phyloP scores from a whole-genome alignment of 2,888 invertebrate species.

The Anoplius nigerrimus region DNA sequence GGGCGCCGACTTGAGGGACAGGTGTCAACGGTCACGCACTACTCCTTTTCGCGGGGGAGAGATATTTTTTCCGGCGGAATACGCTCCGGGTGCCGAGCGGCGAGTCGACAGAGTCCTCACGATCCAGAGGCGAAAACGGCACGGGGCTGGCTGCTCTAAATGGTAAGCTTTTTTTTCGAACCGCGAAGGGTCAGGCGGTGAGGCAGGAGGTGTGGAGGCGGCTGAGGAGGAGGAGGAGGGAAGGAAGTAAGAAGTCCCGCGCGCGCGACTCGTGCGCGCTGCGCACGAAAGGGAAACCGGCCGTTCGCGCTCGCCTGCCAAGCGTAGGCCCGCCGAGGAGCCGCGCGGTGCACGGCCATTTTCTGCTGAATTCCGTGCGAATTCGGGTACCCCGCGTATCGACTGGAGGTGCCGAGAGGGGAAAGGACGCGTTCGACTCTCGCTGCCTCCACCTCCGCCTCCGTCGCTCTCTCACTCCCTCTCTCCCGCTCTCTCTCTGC shows the following conservation, averaged over 20 bases:
- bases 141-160: slow-evolving; percentile 48
- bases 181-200: no score
- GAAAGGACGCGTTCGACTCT: slow-evolving; percentile 47
- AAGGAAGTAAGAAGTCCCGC: no score
- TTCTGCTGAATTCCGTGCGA: slow-evolving; percentile 69
- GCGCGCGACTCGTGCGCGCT: no score
- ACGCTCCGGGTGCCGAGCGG: slow-evolving; percentile 23
- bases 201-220: no score
- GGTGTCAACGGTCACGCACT: slow-evolving; percentile 71
- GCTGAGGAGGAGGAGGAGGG: no score
- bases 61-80: slow-evolving; percentile 52
- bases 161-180: slow-evolving; percentile 64
- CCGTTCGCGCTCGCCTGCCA: slow-evolving; percentile 19
- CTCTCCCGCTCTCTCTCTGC: slow-evolving; percentile 11
- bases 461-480: no score
- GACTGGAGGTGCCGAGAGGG: slow-evolving; percentile 63
- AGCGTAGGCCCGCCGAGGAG: slow-evolving; percentile 34
- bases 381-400: slow-evolving; percentile 68
- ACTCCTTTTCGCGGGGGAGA: slow-evolving; percentile 57
- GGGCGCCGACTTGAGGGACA: slow-evolving; percentile 71
- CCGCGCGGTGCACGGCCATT: slow-evolving; percentile 64
- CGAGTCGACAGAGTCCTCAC: no score
- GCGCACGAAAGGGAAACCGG: slow-evolving; percentile 1
- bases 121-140: slow-evolving; percentile 29
- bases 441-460: slow-evolving; percentile 21